Conservation (phyloP, 2,113 vertebrate species). For the Pachycephala philippinensis region DNA sequence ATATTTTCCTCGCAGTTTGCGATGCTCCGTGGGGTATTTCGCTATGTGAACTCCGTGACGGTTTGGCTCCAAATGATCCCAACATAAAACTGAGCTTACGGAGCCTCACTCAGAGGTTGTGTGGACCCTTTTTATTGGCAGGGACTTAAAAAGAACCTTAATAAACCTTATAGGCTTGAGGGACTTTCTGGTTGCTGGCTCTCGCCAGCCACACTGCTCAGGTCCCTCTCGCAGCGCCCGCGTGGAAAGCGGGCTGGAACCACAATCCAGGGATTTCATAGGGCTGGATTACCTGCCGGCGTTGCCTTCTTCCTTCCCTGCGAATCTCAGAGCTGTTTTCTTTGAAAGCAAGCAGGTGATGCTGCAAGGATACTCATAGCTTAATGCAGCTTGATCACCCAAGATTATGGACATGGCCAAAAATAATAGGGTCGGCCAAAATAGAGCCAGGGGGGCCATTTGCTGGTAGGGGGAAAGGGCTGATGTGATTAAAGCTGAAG, state of each 20-base stretch:
- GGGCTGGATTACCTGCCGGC: constrained; percentile 17
- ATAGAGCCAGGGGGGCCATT: not conserved
- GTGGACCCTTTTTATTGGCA: constrained; percentile 58
- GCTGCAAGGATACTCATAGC: not conserved
- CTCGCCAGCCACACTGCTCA: not conserved
- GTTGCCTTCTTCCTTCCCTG: not conserved
- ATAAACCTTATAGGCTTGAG: constrained; percentile 46
- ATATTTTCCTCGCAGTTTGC: not conserved
- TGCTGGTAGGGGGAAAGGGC: not conserved
- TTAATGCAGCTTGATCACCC: not conserved
- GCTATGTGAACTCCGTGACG: constrained; percentile 19
- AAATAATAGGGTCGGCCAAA: not conserved
- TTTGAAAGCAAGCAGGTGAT: constrained; percentile 44
- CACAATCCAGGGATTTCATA: constrained; percentile 11
- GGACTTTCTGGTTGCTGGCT: constrained; percentile 27
- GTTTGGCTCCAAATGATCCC: constrained; percentile 47
- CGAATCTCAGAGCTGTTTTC: not conserved
- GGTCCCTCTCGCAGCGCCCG: not conserved
- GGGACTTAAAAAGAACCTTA: constrained; percentile 44
- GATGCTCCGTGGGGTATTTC: constrained; percentile 35
- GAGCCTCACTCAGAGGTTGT: constrained; percentile 31
- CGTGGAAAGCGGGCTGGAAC: not conserved
- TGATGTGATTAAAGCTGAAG: not conserved
- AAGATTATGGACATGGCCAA: not conserved
- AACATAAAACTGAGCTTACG: constrained; percentile 48